phyloP scores from a whole-genome alignment of 2,888 invertebrate species.

The Tholera decimalis region DNA sequence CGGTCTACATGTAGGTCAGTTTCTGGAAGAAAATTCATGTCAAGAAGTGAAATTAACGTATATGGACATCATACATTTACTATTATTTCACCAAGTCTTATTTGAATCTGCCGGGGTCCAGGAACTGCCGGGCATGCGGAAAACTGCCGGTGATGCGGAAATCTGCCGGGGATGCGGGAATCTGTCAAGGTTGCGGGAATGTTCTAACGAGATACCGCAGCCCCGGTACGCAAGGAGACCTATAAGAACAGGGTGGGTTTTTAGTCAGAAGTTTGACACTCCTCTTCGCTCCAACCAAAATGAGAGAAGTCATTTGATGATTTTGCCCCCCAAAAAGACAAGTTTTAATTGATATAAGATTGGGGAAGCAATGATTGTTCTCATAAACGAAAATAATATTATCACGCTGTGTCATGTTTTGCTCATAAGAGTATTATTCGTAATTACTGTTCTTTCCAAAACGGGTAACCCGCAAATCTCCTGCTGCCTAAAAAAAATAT shows the following conservation, averaged over 20 bases:
- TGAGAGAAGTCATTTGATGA: neutral
- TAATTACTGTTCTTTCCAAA: neutral
- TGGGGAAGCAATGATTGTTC: neutral
- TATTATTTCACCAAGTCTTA: neutral
- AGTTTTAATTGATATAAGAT: neutral
- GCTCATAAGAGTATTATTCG: neutral
- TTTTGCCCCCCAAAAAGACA: neutral
- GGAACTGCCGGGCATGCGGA: too few species aligned
- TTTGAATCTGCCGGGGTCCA: too few species aligned
- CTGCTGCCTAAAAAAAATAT: neutral
- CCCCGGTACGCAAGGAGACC: too few species aligned
- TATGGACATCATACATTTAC: neutral
- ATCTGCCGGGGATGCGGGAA: too few species aligned
- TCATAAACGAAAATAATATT: neutral
- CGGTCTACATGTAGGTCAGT: constrained; percentile 19
- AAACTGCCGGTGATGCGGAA: too few species aligned
- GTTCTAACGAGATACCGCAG: too few species aligned
- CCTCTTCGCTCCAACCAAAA: neutral
- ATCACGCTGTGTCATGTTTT: neutral
- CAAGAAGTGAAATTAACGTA: constrained; percentile 11
- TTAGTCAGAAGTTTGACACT: too few species aligned
- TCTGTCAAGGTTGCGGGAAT: too few species aligned
- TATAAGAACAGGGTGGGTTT: too few species aligned
- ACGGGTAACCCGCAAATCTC: neutral
- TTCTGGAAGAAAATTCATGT: constrained; percentile 19